Conservation (phyloP, 2,797 vertebrate species). For the Buceros bicornis region DNA sequence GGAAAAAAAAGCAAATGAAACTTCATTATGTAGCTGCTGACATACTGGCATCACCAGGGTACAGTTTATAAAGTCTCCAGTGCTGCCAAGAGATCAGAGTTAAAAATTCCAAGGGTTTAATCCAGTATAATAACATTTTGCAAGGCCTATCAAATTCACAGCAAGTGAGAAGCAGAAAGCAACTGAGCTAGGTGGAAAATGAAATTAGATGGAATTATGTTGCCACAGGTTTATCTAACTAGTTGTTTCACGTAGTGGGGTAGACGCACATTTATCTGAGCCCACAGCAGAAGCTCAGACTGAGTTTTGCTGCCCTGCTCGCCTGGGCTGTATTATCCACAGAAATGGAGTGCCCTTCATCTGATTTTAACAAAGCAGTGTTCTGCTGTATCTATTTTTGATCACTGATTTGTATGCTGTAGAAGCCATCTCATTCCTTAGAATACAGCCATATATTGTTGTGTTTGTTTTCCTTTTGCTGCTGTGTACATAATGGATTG, state of each 20-base stretch:
- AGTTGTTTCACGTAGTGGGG: neutral
- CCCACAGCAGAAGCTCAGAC: neutral
- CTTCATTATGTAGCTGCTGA: neutral
- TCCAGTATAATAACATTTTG: neutral
- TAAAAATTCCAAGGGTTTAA: conserved; percentile 18
- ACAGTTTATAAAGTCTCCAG: neutral
- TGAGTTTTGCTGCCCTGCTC: neutral
- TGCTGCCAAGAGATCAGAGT: neutral
- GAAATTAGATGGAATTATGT: neutral
- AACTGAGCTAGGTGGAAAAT: neutral
- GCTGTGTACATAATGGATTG: neutral
- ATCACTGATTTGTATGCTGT: neutral
- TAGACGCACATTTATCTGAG: neutral
- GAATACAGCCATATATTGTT: neutral
- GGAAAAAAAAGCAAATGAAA: neutral
- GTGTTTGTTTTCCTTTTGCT: conserved; percentile 23
- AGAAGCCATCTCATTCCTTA: conserved; percentile 1
- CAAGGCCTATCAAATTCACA: neutral
- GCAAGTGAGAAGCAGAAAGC: neutral
- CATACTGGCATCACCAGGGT: neutral
- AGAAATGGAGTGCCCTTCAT: neutral
- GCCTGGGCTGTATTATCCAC: neutral
- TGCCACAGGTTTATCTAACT: neutral
- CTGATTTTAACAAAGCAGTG: neutral
- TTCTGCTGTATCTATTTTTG: conserved; percentile 8